Percentiles rank a stretch among this genome's conserved stretches.
Conservation (phyloP, 2,888 invertebrate species). For the Plebejus anna region DNA sequence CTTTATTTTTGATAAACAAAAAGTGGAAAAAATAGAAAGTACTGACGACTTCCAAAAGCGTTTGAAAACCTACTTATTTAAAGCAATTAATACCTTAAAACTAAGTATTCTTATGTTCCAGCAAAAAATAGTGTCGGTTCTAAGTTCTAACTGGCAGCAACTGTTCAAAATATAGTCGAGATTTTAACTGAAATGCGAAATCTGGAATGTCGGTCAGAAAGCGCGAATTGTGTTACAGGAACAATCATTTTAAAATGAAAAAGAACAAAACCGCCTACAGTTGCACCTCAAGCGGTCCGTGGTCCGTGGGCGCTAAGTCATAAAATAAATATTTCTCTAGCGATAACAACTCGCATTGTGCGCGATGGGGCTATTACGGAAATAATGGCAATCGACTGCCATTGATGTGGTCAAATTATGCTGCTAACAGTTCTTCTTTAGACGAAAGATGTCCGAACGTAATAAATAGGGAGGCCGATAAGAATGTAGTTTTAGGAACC, state of each 20-base stretch:
- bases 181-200: not conserved
- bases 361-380: constrained; percentile 26
- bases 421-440: not conserved
- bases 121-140: too few species aligned
- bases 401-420: not conserved
- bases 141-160: too few species aligned
- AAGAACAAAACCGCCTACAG: constrained; percentile 24
- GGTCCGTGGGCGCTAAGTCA: constrained; percentile 39
- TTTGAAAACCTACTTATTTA: too few species aligned
- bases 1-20: too few species aligned
- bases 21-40: too few species aligned
- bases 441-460: too few species aligned
- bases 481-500: too few species aligned
- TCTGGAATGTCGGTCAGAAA: constrained; percentile 11
- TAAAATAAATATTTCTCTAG: constrained; percentile 46
- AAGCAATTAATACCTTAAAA: too few species aligned
- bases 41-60: too few species aligned
- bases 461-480: too few species aligned
- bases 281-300: constrained; percentile 22
- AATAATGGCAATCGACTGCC: not conserved
- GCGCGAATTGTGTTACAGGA: constrained; percentile 8
- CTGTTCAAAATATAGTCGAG: not conserved
- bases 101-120: too few species aligned
- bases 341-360: constrained; percentile 60
- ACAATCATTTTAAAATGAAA: constrained; percentile 5